Evolutionary conservation across 2,797 vertebrate genomes (phyloP), one percentile per base, ranked within the genome.

Genomic region (Chrosomus eos): DNA sequence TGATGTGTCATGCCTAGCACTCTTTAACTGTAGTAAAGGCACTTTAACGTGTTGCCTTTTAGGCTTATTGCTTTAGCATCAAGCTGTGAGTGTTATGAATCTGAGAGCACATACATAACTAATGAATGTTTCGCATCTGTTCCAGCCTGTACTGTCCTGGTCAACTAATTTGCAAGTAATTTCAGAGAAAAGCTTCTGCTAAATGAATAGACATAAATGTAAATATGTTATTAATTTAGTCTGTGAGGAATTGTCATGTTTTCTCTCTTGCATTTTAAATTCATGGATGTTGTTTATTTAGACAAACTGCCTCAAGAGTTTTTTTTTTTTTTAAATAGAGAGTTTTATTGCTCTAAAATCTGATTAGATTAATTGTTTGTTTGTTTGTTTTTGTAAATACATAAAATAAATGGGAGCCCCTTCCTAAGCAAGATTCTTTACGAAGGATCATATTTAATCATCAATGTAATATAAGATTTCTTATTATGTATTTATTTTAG

Each of bases 31-130:
- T 43, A 38, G 2, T 66, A 1, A 48, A 79, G 21, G 18, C 48
- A 4, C 13, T 8, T 43, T 14, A 31, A 51, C 2, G 3, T 11
- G 8, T 19, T 19, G 38, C 9, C 76, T 78, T 19, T 31, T 7
- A 13, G 73, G 31, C 48, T 38, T 58, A 45, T 23, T 64, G 40
- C 10, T 64, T 62, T 51, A 36, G 66, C 31, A 36, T 5, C 21
- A 2, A 80, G 19, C 40, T 66, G 28, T 79, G 58, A 18, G 76
- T 45, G 40, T 79, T 64, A 66, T 11, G 18, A 77, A 76, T 38
- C 36, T 38, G 58, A 31, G 23, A 79, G 62, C 28, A 48, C 76
- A 45, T 23, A 31, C 43, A 43, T 78, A 43, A 43, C 68, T 73
- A 73, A 48, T 73, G 16, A 45, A 66, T 66, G 28, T 66, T 66